phyloP scores from a whole-genome alignment of 1,140 invertebrate species.

The Leptinotarsa lineolata region DNA sequence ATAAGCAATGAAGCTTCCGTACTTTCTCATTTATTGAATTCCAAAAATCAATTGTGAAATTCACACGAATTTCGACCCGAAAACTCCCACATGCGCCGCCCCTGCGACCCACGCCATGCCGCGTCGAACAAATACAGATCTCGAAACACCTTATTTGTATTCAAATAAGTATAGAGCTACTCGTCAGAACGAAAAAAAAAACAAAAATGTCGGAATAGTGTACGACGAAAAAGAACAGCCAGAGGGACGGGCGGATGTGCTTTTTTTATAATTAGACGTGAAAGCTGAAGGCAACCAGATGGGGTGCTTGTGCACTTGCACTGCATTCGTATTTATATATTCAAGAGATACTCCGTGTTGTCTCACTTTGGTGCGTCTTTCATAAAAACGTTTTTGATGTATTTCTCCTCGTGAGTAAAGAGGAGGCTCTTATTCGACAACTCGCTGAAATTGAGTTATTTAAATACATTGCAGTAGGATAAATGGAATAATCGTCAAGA shows the following conservation, averaged over 20 bases:
- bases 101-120: not conserved
- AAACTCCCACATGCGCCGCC: no score
- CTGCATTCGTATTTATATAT: slow-evolving; percentile 13
- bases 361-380: slow-evolving; percentile 2
- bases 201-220: not conserved
- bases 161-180: not conserved
- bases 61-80: no score
- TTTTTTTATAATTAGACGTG: slow-evolving; percentile 19
- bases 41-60: no score
- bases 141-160: not conserved
- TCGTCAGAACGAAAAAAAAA: not conserved
- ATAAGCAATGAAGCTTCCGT: no score
- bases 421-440: no score
- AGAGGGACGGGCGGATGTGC: not conserved
- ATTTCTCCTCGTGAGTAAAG: not conserved
- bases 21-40: no score
- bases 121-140: not conserved
- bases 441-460: no score
- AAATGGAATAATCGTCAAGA: no score
- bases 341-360: not conserved
- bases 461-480: no score
- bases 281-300: slow-evolving; percentile 20
- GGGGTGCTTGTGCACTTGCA: slow-evolving; percentile 9
- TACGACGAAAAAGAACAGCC: not conserved
- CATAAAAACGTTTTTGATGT: not conserved